Conservation (phyloP, 2,797 vertebrate species). For the Apodemus agrarius region DNA sequence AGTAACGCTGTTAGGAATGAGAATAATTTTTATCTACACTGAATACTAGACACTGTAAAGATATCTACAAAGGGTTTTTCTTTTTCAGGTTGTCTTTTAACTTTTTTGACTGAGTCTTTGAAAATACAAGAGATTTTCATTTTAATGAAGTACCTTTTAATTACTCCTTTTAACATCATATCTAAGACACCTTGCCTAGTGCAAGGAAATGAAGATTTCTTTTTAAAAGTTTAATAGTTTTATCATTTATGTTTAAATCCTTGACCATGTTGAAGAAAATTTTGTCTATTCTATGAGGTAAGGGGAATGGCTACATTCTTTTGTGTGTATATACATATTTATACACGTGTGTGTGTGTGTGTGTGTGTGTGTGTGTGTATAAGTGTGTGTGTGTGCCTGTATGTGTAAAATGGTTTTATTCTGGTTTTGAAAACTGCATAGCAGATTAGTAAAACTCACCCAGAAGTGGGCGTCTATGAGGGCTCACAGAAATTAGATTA, state of each 20-base stretch:
- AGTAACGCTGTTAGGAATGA: background rate
- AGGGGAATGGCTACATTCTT: background rate
- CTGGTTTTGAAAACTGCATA: background rate
- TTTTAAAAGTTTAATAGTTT: background rate
- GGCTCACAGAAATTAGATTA: background rate
- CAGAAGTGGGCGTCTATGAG: background rate
- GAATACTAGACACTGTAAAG: background rate
- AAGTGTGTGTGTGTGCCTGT: background rate
- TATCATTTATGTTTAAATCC: background rate
- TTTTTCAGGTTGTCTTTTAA: background rate
- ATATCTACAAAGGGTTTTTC: background rate
- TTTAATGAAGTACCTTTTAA: background rate
- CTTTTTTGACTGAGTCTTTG: background rate
- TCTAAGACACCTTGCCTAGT: background rate
- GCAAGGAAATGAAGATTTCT: background rate
- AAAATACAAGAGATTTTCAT: background rate
- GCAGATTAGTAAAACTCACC: background rate
- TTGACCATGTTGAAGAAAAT: background rate
- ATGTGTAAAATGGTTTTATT: background rate
- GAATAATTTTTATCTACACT: background rate
- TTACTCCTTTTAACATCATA: background rate
- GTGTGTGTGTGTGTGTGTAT: background rate
- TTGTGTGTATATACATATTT: background rate
- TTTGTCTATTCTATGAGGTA: background rate
- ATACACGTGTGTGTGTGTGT: background rate